A percentile compares a stretch with the other conserved stretches of the same genome.
Conservation (phyloP, 2,113 vertebrate genomes). For the Myanophis thanlyinensis region DNA sequence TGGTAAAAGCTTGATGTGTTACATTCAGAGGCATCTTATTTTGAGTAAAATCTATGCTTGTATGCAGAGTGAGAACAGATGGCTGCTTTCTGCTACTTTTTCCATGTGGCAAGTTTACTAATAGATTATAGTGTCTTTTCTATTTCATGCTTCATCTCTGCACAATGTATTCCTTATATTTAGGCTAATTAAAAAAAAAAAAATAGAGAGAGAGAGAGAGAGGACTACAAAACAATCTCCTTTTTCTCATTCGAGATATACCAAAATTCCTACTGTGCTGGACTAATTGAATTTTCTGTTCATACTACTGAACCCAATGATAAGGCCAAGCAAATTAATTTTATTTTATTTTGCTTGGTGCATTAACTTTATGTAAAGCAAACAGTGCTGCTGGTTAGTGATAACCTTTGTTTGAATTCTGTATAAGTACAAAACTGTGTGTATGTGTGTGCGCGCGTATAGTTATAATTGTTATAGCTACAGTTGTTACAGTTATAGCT, state of each 20-base stretch:
- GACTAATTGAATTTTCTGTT: constrained; percentile 19
- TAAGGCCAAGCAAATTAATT: constrained; percentile 6
- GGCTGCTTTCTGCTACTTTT: neutral
- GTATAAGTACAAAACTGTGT: neutral
- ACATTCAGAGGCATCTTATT: neutral
- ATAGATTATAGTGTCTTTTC: neutral
- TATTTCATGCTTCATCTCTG: neutral
- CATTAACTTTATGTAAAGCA: neutral
- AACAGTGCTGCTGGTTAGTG: neutral
- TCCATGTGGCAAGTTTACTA: neutral
- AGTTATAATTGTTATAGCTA: neutral
- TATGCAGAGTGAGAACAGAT: neutral
- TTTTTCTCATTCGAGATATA: neutral
- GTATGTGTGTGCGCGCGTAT: neutral
- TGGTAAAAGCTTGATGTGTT: too few relatives aligned
- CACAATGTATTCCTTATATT: neutral
- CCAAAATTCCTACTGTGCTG: neutral
- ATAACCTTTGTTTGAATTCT: neutral
- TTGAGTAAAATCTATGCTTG: neutral
- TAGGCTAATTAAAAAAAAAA: neutral
- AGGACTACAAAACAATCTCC: neutral
- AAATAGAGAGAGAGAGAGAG: neutral
- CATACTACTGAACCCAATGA: neutral
- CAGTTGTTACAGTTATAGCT: neutral
- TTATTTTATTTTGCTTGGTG: neutral